Base-by-base conservation (phyloP, 1,140 invertebrate species). In the Caenorhabditis briggsae region DNA sequence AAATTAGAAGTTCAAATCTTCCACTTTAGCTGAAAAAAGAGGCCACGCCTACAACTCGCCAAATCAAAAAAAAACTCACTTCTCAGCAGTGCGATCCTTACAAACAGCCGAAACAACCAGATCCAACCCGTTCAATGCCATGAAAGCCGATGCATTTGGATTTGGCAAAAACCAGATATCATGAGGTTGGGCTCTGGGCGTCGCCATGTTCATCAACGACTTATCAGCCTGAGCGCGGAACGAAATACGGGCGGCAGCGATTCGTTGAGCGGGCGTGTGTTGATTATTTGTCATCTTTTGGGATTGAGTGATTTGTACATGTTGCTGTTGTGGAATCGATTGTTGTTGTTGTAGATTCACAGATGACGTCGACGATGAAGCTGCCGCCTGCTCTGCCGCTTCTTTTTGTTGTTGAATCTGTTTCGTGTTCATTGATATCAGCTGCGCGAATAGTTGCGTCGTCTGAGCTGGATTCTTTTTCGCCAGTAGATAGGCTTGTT, bases 81-180 rank as follows among this genome's bases (percentile, higher is more conserved):
- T 90, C 59, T 86, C 85, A 46, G 90, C 88, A 20, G 43, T 83
- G 43, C 89, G 91, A 88, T 91, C 91, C 58, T 92, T 92, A 25
- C 91, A 97, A 74, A 99, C 95, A 92, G 96, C 96, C 92, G 98
- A 97, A 2, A 99, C 97, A 2, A 98, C 96, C 88, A 97, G 96
- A 92, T 99, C 98, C 89, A 99, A 93, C 0, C 98, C 98, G 11
- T 99, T 95, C 87, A 99, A 93, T 93, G 97, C 97, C 74, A 98
- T 96, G 91, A 99, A 99, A 93, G 99, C 97, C 1, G 96, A 96
- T 92, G 98, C 98, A 90, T 96, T 96, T 0, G 97, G 96, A 93
- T 97, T 98, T 5, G 97, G 97, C 90, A 99, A 97, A 93, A 99
- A 99, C 94, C 98, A 96, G 96, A 99, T 97, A 93, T 99, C 97